A percentile compares a stretch with the other conserved stretches of the same genome.
phyloP scores from a whole-genome alignment of 2,113 vertebrate species.

The Chiloscyllium plagiosum region DNA sequence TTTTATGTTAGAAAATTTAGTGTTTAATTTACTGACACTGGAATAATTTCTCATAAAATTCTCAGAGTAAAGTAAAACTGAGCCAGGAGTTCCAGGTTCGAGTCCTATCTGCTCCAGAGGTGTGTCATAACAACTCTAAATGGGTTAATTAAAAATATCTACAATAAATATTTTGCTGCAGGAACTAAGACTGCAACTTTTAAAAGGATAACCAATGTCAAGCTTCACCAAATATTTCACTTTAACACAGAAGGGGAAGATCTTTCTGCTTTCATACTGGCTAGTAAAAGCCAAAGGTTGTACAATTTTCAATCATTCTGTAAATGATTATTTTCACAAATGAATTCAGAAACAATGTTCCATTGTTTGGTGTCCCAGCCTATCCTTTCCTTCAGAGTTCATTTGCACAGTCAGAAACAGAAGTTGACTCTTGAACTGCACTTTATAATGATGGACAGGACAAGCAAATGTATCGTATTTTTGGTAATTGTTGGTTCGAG shows the following conservation, averaged over 20 bases:
- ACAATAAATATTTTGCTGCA: background rate
- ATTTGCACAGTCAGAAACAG: background rate
- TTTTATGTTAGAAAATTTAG: too few relatives aligned
- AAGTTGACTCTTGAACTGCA: conserved; percentile 25
- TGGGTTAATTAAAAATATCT: too few relatives aligned
- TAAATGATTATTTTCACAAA: background rate
- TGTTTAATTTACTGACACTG: too few relatives aligned
- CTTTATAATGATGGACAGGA: conserved; percentile 24
- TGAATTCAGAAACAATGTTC: background rate
- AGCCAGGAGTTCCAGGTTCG: too few relatives aligned
- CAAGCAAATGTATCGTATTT: background rate
- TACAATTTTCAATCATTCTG: background rate
- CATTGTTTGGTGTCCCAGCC: background rate
- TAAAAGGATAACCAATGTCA: background rate
- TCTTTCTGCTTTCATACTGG: background rate
- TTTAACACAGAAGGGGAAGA: background rate
- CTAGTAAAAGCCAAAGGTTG: background rate
- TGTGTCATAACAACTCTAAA: too few relatives aligned
- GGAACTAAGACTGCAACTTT: background rate
- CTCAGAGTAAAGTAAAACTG: background rate
- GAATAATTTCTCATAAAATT: background rate
- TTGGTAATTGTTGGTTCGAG: background rate
- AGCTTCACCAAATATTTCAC: background rate
- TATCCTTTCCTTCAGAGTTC: background rate
- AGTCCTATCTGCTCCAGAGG: too few relatives aligned